Evolutionary conservation across 2,888 invertebrate species (phyloP), one percentile per base, ranked within the genome.

Genomic region (Lordiphosa fenestrarum): DNA sequence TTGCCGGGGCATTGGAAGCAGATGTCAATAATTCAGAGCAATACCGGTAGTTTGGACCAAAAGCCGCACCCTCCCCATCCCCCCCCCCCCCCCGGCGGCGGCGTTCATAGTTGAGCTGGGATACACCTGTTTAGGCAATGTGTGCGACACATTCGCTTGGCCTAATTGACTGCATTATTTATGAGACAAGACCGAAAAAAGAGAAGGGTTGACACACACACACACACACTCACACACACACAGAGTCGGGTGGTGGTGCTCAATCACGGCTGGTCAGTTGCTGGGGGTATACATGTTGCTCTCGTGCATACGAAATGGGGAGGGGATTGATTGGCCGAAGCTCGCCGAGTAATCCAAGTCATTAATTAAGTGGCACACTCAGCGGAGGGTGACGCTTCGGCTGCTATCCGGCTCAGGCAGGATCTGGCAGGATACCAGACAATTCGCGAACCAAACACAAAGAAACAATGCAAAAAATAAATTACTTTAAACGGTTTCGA

Each of bases 401-500:
- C 23, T 23, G 5, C 23, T 23, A 23, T 23, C 23, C 23, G 23
- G 30, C 7, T 30, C 9, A 30, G 3, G 30, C 9, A 30, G 30
- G 30, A 30, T 30, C 30, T 9, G 3, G 30, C 30, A 30, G 30
- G 30, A 30, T 30, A 30, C 9, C 30, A 33, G 30, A 13, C 13
- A 13, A 56, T 30, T 30, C 30, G 30, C 42, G 25, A 41, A 41
- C 7, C n/a, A n/a, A 25, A 13, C 7, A 30, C 25, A 15, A 13
- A 7, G 4, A 41, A 6, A 47, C 33, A 25, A 21, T 25, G 12
- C 21, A 44, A 44, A 59, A 71, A 83, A 86, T 85, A 84, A 84
- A 84, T 84, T 84, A 85, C 84, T 84, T 84, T 84, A 85, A 84
- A 84, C 84, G 84, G 85, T 84, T 84, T 83, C 71, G 83, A 83